Base-by-base conservation (phyloP, 2,888 invertebrate species). In the Tipula lateralis region DNA sequence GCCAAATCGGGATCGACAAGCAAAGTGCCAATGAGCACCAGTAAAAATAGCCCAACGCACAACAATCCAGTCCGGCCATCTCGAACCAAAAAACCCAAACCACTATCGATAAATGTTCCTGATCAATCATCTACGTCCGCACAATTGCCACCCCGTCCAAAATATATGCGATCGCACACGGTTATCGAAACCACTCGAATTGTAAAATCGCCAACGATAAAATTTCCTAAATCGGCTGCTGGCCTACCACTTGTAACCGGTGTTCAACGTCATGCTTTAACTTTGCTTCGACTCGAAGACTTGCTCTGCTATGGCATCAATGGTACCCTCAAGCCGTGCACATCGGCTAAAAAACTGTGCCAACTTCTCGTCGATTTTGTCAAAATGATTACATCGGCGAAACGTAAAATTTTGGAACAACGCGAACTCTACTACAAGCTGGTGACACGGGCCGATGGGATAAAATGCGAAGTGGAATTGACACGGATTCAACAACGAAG, bases 391-490 rank as follows among this genome's bases (percentile, higher is more conserved):
- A 96, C 96, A 44, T 94, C 95, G 29, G 95, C 95, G 0, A 96
- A 96, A 88, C 91, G 97, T 86, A 93, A 94, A 87, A 95, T 96
- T 1, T 91, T 97, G 29, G 97, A 97, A 90, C 96, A 97, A 88
- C 92, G 93, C 5, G 96, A 96, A 87, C 91, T 96, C 44, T 96
- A 96, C 89, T 93, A 92, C 86, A 92, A 92, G 86, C 90, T 92
- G 85, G 89, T 91, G 32, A 92, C 92, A 85, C 91, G 92, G 0
- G 89, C 91, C 2, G 91, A 91, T 87, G 92, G 92, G 19, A 90
- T 91, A 44, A 89, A 88, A 85, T 88, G 89, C 1, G 90, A 93
- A 87, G 91, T 93, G 13, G 93, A 93, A 87, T 89, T 93, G 83
- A 92, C 92, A 84, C 91, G 92, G 81, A 91, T 92, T 86, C 94